Base-by-base conservation (phyloP, 2,888 invertebrate genomes). In the Prosapia bicincta region DNA sequence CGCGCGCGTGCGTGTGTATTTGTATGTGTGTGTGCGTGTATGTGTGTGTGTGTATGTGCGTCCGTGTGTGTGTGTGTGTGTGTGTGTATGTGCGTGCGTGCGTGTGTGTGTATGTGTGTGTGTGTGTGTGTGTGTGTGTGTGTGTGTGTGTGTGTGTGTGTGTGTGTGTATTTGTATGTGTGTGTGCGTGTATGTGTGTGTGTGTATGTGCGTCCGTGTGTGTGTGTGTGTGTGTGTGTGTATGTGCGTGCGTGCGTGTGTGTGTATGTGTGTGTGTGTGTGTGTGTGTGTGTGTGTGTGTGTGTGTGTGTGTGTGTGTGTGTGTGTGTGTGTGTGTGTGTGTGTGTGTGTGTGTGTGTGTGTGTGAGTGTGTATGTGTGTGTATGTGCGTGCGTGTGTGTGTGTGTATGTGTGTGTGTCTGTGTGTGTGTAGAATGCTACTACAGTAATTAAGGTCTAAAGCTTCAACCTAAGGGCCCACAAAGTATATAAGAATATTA, bases 321-420 rank as follows among this genome's bases (percentile, higher is more conserved):
- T 70, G 70, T 70, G 70, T 70, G 70, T 70, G 70, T 70, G 70
- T 70, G 70, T 38, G 70, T 38, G 70, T 38, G 70, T 38, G 70
- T 38, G 70, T 38, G 70, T 70, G 70, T 70, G 70, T 70, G 70
- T 70, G 70, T 70, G 70, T 70, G 70, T 70, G 70, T 70, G 70
- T 70, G 70, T 70, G 70, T 70, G 70, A 32, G 70, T 70, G 70
- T 70, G 70, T 70, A 38, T 70, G 66, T 67, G 73, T 66, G 67
- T 66, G 67, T 66, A 67, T 66, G 73, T 67, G 73, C 28, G 73
- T 67, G 73, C 30, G 73, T 32, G 66, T 32, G 73, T 32, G 70
- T 70, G 77, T 78, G 72, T 70, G 74, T 26, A 72, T 71, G 32
- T 68, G 76, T 77, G 77, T 76, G 72, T 70, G 70, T 70, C 32